A percentile compares a stretch with the other conserved stretches of the same genome.
Conservation (phyloP, 92 coral and sea anemone species). For the Plumapathes pennacea region DNA sequence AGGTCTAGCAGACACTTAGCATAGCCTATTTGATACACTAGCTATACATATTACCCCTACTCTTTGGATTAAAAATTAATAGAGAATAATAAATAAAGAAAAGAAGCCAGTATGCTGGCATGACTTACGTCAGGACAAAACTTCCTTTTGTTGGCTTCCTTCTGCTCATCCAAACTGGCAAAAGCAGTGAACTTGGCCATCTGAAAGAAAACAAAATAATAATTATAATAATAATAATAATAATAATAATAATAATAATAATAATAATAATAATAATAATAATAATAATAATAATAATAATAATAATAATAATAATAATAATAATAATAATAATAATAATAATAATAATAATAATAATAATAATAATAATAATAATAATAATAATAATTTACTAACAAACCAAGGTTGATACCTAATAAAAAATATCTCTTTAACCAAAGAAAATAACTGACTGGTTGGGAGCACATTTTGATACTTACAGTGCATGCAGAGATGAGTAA, state of each 20-base stretch:
- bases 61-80: too few species aligned
- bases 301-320: not conserved
- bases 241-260: not conserved
- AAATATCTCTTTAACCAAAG: too few species aligned
- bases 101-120: too few species aligned
- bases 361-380: not conserved
- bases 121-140: constrained; percentile 68
- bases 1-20: too few species aligned
- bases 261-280: not conserved
- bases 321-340: not conserved
- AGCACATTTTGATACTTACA: too few species aligned
- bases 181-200: constrained; percentile 66
- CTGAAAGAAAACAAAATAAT: constrained; percentile 1
- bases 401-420: too few species aligned
- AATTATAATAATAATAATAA: not conserved
- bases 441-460: too few species aligned
- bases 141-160: constrained; percentile 65
- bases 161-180: constrained; percentile 57
- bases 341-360: not conserved
- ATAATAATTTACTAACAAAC: not conserved
- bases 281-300: not conserved
- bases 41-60: too few species aligned
- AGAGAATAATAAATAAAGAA: too few species aligned
- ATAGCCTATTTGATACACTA: too few species aligned
- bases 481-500: too few species aligned